Conservation (phyloP, 2,113 vertebrate species). For the Uria aalge region DNA sequence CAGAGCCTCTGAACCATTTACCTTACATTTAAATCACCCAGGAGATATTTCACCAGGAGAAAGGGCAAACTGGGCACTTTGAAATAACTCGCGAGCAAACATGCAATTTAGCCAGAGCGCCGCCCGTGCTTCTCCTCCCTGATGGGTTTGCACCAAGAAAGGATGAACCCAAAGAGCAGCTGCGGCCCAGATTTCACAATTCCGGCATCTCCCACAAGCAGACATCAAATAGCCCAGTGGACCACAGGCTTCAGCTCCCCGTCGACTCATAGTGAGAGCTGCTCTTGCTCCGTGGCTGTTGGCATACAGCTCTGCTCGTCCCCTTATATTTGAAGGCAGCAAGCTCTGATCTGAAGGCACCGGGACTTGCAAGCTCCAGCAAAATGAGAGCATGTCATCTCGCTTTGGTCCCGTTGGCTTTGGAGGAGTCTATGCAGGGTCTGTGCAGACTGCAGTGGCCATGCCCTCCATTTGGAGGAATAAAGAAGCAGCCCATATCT, state of each 20-base stretch:
- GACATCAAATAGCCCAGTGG: not conserved
- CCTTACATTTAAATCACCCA: not conserved
- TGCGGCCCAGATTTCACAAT: not conserved
- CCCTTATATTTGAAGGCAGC: not conserved
- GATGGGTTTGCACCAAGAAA: not conserved
- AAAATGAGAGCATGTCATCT: not conserved
- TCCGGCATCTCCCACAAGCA: not conserved
- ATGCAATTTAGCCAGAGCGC: not conserved
- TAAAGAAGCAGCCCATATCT: not conserved
- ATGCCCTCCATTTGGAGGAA: not conserved
- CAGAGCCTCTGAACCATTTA: not conserved
- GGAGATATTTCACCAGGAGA: not conserved
- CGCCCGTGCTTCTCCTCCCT: not conserved
- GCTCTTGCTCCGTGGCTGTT: not conserved
- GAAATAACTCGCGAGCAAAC: not conserved
- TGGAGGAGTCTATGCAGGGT: not conserved
- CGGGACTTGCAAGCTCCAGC: not conserved
- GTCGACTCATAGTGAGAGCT: fast-evolving
- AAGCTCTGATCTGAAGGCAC: not conserved
- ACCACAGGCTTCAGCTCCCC: not conserved
- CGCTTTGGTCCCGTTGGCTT: not conserved
- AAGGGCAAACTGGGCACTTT: not conserved
- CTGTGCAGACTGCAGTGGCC: not conserved
- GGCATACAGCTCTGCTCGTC: not conserved
- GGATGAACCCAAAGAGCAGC: not conserved